These are phyloP conservation scores for Polyergus mexicanus DNA, from an alignment of 1,140 invertebrate species.

Conservation along the genomic window DNA sequence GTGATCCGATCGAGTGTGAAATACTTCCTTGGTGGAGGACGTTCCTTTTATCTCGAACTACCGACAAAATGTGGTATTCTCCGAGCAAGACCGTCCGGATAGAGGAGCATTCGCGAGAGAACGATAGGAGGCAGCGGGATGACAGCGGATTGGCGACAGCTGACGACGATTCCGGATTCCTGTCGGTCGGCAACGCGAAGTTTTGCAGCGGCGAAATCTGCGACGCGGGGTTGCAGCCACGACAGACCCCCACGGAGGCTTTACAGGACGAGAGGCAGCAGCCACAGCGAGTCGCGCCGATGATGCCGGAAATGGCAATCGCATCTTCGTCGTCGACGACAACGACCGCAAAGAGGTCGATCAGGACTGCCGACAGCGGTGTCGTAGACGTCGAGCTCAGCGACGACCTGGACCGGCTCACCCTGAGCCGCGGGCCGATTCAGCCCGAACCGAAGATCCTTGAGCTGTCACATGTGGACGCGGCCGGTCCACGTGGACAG, in stretches of 20 bases:
- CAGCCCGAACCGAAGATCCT: constrained; percentile 64
- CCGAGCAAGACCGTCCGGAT: constrained; percentile 57
- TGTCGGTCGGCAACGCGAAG: constrained; percentile 87
- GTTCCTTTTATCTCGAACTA: not conserved
- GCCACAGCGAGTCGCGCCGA: constrained; percentile 11
- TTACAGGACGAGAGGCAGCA: not conserved
- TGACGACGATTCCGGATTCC: constrained; percentile 86
- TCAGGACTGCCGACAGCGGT: constrained; percentile 83
- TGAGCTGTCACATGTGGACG: constrained; percentile 65
- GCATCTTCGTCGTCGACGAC: too few relatives aligned
- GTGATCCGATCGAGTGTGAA: not conserved
- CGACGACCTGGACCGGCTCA: constrained; percentile 86
- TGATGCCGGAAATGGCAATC: constrained; percentile 13
- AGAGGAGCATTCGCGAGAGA: constrained; percentile 64
- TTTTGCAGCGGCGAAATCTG: constrained; percentile 79
- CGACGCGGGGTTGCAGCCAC: constrained; percentile 49
- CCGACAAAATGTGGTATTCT: constrained; percentile 76
- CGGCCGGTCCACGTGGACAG: not conserved
- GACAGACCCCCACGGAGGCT: not conserved
- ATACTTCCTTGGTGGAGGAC: too few relatives aligned
- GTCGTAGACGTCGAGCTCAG: constrained; percentile 85
- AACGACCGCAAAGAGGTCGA: not conserved
- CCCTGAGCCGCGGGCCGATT: constrained; percentile 75
- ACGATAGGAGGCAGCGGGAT: constrained; percentile 16
- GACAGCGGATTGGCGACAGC: constrained; percentile 64